Evolutionary conservation across 35 echinoderm and acorn worm species (phyloP).

Genomic region (Strongylocentrotus purpuratus): DNA sequence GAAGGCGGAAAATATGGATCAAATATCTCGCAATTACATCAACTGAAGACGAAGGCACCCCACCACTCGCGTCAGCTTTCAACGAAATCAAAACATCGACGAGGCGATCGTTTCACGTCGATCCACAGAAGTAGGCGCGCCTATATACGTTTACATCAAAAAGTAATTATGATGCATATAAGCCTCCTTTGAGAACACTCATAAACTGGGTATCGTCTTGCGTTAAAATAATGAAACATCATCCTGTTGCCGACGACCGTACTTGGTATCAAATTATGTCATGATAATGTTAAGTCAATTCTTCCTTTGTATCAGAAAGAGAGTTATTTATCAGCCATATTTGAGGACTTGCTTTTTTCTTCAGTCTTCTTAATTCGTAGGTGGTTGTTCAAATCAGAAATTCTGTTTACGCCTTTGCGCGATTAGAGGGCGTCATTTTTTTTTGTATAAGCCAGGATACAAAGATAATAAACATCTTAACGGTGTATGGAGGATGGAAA

Average conservation of each 20-base stretch:
- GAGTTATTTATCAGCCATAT: not conserved
- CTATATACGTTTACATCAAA: not conserved
- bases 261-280: not conserved
- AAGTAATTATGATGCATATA: not conserved
- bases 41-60: not conserved
- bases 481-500: too few species aligned
- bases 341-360: not conserved
- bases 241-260: not conserved
- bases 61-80: not conserved
- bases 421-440: not conserved
- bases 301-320: not conserved
- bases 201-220: conserved; percentile 1
- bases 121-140: not conserved
- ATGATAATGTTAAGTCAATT: not conserved
- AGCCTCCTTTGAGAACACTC: not conserved
- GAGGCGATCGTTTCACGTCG: not conserved
- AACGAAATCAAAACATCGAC: not conserved
- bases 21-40: not conserved
- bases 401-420: not conserved
- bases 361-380: not conserved
- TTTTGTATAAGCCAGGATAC: not conserved
- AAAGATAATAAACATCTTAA: not conserved
- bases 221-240: not conserved
- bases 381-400: not conserved
- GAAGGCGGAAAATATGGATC: not conserved